Percentiles rank a stretch among this genome's conserved stretches.
phyloP scores from a whole-genome alignment of 2,113 vertebrate species.

The Python bivittatus region DNA sequence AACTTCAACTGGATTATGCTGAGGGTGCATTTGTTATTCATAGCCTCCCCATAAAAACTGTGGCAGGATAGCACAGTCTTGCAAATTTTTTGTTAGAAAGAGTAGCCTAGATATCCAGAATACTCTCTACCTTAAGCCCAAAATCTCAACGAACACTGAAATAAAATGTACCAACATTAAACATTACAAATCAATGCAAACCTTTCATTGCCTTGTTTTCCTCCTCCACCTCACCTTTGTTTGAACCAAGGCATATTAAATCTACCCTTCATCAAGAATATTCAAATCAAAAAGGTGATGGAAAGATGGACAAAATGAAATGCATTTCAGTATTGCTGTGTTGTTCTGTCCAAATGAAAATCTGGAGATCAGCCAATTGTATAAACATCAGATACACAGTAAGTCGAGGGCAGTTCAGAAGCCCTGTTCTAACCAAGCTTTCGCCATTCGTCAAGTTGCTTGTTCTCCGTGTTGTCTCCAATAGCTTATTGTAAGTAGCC shows the following conservation, averaged over 20 bases:
- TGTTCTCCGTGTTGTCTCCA: not conserved
- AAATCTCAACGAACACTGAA: not conserved
- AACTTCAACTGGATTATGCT: not conserved
- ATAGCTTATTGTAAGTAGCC: not conserved
- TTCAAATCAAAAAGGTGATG: not conserved
- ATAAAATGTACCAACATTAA: not conserved
- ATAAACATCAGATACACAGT: not conserved
- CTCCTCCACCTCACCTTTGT: not conserved
- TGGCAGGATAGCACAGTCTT: not conserved
- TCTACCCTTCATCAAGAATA: not conserved
- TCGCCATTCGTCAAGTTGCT: not conserved
- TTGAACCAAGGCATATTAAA: not conserved
- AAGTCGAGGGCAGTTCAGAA: not conserved
- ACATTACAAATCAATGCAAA: not conserved
- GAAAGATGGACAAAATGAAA: not conserved
- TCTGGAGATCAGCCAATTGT: not conserved
- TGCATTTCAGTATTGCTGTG: not conserved
- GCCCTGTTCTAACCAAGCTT: not conserved
- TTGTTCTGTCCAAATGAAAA: not conserved
- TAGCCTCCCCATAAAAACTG: not conserved
- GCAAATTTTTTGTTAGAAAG: not conserved
- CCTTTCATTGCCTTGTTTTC: not conserved
- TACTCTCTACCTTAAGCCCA: not conserved
- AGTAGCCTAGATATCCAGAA: not conserved
- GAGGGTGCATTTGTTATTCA: not conserved